A percentile compares a stretch with the other conserved stretches of the same genome.
Conservation (phyloP, 2,888 invertebrate genomes). For the Eulithis testata region DNA sequence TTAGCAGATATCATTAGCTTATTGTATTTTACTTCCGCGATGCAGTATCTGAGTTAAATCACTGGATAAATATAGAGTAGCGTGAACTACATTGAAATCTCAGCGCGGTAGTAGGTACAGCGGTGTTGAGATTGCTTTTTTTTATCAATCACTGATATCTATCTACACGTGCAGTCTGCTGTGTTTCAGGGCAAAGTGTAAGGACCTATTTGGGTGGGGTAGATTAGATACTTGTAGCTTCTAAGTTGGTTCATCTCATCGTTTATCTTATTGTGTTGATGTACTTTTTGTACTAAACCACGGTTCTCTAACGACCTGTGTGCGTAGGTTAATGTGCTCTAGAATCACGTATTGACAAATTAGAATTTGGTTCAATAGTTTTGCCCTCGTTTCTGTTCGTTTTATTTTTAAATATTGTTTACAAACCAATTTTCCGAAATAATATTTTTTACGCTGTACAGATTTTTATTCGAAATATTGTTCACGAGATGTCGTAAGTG, state of each 20-base stretch:
- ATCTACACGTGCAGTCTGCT: background rate
- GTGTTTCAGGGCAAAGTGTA: background rate
- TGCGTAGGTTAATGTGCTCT: no score
- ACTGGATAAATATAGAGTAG: constrained; percentile 12
- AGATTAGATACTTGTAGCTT: no score
- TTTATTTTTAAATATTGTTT: background rate
- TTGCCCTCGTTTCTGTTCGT: background rate
- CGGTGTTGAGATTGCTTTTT: no score
- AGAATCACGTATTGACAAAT: no score
- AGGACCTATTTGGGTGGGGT: background rate
- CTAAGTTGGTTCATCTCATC: no score
- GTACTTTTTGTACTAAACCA: no score
- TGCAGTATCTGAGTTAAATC: constrained; percentile 11
- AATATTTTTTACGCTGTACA: no score
- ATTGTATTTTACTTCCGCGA: constrained; percentile 27
- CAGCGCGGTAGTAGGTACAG: background rate
- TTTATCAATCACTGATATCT: background rate
- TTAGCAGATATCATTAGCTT: constrained; percentile 29
- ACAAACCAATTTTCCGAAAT: background rate
- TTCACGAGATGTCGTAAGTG: background rate
- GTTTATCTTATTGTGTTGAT: no score
- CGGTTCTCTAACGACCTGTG: no score
- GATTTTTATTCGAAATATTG: no score
- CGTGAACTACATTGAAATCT: background rate
- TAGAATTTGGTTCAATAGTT: background rate